Base-by-base conservation (phyloP, 2,888 invertebrate genomes). In the Eristalis arbustorum region DNA sequence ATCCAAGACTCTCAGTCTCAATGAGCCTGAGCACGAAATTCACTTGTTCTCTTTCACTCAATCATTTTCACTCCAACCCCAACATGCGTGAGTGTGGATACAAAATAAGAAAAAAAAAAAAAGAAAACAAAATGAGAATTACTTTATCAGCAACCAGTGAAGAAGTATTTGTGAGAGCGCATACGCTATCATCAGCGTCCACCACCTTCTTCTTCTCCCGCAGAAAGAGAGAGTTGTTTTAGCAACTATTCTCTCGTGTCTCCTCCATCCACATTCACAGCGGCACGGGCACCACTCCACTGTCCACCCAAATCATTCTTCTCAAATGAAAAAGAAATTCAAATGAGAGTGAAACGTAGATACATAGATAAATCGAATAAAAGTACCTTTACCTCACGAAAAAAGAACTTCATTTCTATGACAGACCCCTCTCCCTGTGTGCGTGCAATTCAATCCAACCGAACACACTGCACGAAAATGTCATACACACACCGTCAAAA, bases 271-370 rank as follows among this genome's bases (percentile, higher is more conserved):
- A n/a, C 31, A 31, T 31, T 10, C 31, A 31, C 31, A 31, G 31
- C 18, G 49, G 18, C 49, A 5, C 49, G 18, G 49, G 8, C 49
- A 18, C 3, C 31, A 3, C 25, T 25, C 25, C 25, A 25, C 25
- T 25, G 25, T 3, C 31, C 31, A 49, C 18, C 18, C 49, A 18
- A 49, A 49, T 71, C 18, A 40, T 61, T 34, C 25, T 61, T 49
- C 34, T 34, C 13, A 63, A 61, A 22, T 34, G 62, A 61, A 76
- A 76, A 66, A 59, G 28, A 81, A 57, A 57, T 63, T 64, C 69
- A 80, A 76, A 85, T 85, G 81, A 78, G 85, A 85, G 85, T 74
- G 74, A 85, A 81, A 74, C 62, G 81, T 76, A 34, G 22, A 57
- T 69, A 71, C 28, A 23, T 59, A 59, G 25, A 59, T 25, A 59